A percentile compares a stretch with the other conserved stretches of the same genome.
Conservation (phyloP, 2,113 vertebrate species). For the Macrotis lagotis region DNA sequence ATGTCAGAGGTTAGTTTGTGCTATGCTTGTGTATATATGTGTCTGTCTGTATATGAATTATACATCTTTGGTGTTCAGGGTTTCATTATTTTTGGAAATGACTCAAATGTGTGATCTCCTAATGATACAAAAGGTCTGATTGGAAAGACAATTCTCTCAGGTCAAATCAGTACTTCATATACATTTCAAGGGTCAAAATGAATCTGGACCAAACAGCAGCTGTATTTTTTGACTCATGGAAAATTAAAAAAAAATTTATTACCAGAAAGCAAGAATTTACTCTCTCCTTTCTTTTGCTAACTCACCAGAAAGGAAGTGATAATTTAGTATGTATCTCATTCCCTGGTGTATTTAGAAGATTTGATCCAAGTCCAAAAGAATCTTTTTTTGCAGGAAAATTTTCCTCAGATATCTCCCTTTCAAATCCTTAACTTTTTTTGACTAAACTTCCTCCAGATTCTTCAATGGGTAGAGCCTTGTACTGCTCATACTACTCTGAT, state of each 20-base stretch:
- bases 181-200: neutral
- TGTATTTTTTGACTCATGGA: neutral
- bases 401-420: neutral
- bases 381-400: neutral
- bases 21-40: neutral
- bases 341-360: neutral
- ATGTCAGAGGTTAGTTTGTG: neutral
- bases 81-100: neutral
- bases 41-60: no score
- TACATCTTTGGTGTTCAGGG: neutral
- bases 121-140: neutral
- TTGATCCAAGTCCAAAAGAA: neutral
- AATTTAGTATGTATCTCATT: neutral
- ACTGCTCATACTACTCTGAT: neutral
- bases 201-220: neutral
- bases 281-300: neutral
- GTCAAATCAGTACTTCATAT: neutral
- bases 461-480: neutral
- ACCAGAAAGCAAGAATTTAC: neutral
- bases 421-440: neutral
- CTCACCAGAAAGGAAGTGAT: neutral
- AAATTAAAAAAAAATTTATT: neutral
- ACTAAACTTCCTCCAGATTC: neutral
- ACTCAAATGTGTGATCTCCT: neutral
- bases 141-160: neutral